phyloP scores from a whole-genome alignment of 2,888 invertebrate species.

The Drosophila anceps region DNA sequence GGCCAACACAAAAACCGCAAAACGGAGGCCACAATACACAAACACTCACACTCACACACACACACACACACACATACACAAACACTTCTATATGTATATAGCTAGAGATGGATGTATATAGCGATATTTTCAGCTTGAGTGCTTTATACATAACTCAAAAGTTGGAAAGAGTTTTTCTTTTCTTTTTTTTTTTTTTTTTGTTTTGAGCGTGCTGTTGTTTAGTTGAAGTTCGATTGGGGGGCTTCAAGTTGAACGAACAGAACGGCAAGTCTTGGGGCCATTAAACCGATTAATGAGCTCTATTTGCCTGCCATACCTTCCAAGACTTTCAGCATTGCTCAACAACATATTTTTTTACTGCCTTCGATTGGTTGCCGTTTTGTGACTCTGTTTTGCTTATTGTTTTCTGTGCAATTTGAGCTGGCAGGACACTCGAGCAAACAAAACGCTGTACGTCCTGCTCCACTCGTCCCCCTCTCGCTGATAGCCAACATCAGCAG shows the following conservation, averaged over 20 bases:
- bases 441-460: conserved; percentile 38
- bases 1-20: conserved; percentile 55
- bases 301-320: conserved; percentile 74
- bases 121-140: conserved; percentile 18
- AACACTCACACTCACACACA: not conserved
- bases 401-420: conserved; percentile 75
- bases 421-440: conserved; percentile 68
- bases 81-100: conserved; percentile 8
- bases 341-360: not conserved
- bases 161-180: conserved; percentile 20
- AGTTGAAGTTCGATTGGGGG: conserved; percentile 29
- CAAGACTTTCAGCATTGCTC: conserved; percentile 10
- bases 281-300: conserved; percentile 80
- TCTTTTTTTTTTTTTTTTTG: not conserved
- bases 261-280: conserved; percentile 56
- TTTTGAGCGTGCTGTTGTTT: conserved; percentile 28
- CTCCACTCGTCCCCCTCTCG: not conserved
- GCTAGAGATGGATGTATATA: conserved; percentile 1
- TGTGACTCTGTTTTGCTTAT: conserved; percentile 60
- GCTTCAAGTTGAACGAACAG: conserved; percentile 51
- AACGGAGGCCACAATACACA: conserved; percentile 29
- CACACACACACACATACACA: not conserved
- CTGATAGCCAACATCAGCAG: too few species aligned
- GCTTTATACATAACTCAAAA: conserved; percentile 45
- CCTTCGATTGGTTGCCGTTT: conserved; percentile 47